A percentile compares a stretch with the other conserved stretches of the same genome.
Evolutionary conservation across 2,113 vertebrate genomes (phyloP).

Genomic region (Aphelocoma coerulescens): DNA sequence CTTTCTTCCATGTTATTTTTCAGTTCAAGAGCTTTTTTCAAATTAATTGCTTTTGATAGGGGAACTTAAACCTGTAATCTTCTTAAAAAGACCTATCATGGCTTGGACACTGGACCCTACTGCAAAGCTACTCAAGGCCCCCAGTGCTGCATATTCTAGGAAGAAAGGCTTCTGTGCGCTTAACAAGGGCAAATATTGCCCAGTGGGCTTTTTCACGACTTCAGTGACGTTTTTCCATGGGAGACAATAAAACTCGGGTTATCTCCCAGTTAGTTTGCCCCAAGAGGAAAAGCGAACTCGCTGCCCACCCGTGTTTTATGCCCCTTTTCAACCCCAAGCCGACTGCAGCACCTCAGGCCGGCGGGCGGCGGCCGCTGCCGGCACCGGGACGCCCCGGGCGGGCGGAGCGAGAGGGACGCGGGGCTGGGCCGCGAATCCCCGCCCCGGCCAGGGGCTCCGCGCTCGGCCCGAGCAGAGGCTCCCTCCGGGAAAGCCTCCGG

Average conservation of each 20-base stretch:
- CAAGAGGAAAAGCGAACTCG: accelerated
- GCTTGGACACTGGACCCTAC: background rate
- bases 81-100: accelerated
- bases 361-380: background rate
- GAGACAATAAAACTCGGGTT: accelerated
- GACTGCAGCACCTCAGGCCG: background rate
- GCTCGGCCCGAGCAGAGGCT: background rate
- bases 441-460: too few species aligned
- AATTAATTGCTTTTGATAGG: accelerated
- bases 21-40: background rate
- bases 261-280: accelerated
- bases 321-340: accelerated
- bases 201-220: background rate
- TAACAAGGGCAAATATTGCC: accelerated
- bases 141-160: accelerated
- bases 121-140: background rate
- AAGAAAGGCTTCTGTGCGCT: too few species aligned
- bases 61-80: background rate
- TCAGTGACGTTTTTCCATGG: accelerated
- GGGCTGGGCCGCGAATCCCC: background rate
- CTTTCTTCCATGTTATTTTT: background rate
- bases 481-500: too few species aligned
- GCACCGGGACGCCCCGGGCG: too few species aligned
- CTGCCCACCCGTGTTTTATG: accelerated
- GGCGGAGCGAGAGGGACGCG: background rate